Base-by-base conservation (phyloP, 2,888 invertebrate species). In the Carcina quercana region DNA sequence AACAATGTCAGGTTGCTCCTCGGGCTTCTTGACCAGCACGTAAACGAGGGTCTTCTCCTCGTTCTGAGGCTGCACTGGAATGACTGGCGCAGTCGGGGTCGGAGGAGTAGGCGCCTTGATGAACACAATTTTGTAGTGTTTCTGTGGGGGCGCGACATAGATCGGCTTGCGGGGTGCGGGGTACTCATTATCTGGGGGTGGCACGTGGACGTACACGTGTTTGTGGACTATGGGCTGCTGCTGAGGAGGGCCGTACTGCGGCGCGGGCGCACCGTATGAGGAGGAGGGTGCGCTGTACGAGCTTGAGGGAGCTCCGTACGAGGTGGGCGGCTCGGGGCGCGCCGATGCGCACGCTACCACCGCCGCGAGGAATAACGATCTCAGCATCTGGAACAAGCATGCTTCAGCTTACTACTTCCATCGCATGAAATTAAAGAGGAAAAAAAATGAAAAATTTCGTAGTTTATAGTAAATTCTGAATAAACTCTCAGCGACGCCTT, bases 31-130 rank as follows among this genome's bases (percentile, higher is more conserved):
- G 39, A 94, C 94, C 69, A 95, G 73, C 30, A 95, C 94, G 74
- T 95, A 94, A 38, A 94, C 93, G 45, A 94, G 86, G 5, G 94
- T 94, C 86, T 95, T 95, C 85, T 94, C 93, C 73, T 95, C 94
- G 59, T 94, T 93, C 71, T 92, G 94, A 14, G 91, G 91, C 50
- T 93, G 91, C 31, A 90, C 72, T 14, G 88, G 88, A 52, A 88
- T 88, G 30, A 88, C 48, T 11, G 88, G 88, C 1, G 86, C 88
- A 17, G 85, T 86, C 13, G 88, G 88, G 32, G 87, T 86, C 3
- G 88, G 88, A 31, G 88, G 86, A 25, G 88, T 87, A 36, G 88
- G 88, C 12, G 88, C 88, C 86, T 92, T 92, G 68, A 93, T 93
- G 85, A 93, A 93, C 50, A 93, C 91, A 57, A 93, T 93, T 67